Percentiles rank a stretch among this genome's conserved stretches.
Evolutionary conservation across 2,888 invertebrate genomes (phyloP).

Genomic region (Pegoplata infirma): DNA sequence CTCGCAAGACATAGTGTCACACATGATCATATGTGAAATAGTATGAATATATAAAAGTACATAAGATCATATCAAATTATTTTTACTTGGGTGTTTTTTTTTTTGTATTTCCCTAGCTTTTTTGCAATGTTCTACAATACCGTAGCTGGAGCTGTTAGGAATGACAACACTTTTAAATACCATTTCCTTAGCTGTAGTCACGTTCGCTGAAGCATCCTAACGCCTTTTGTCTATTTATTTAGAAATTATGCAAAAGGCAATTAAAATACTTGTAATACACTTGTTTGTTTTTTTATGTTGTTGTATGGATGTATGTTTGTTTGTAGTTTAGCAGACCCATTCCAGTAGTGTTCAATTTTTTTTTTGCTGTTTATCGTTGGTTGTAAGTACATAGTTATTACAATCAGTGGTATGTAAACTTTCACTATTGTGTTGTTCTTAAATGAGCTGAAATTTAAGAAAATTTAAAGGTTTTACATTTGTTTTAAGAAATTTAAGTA

Average conservation of each 20-base stretch:
- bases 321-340: slow-evolving; percentile 20
- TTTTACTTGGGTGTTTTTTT: too few species aligned
- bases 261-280: slow-evolving; percentile 66
- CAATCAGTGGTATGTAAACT: neutral
- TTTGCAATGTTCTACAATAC: too few species aligned
- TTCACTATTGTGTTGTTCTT: neutral
- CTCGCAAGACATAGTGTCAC: too few species aligned
- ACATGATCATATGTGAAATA: too few species aligned
- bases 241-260: slow-evolving; percentile 69
- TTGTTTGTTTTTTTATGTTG: too few species aligned
- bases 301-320: too few species aligned
- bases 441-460: neutral
- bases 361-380: too few species aligned
- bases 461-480: neutral
- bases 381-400: too few species aligned
- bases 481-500: neutral
- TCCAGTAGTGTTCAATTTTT: neutral
- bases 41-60: too few species aligned
- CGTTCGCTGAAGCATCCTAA: slow-evolving; percentile 57
- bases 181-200: slow-evolving; percentile 59
- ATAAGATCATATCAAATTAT: too few species aligned
- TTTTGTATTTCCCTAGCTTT: too few species aligned
- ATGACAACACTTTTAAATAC: slow-evolving; percentile 59
- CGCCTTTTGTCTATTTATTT: slow-evolving; percentile 63
- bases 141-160: slow-evolving; percentile 37